These are phyloP conservation scores for Motacilla tschutschensis DNA, from an alignment of 2,113 vertebrate species.

Conservation along the genomic window DNA sequence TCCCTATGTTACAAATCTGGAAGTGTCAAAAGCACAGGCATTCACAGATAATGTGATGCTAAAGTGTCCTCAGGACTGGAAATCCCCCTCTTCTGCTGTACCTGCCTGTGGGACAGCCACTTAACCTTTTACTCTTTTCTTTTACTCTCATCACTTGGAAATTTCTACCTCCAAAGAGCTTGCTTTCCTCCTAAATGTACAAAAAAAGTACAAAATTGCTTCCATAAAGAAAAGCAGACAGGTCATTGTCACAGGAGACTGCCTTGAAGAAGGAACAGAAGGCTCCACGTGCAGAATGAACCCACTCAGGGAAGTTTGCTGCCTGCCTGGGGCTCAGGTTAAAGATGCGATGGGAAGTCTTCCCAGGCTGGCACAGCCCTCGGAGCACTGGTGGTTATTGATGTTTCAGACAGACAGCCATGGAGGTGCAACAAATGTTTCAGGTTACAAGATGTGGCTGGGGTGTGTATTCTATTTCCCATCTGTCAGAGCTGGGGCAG, in stretches of 20 bases:
- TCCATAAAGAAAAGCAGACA: not conserved
- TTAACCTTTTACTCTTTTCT: not conserved
- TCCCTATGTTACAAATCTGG: not conserved
- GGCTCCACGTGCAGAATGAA: not conserved
- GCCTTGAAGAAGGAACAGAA: not conserved
- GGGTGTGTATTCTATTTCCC: too few species aligned
- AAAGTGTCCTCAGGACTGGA: not conserved
- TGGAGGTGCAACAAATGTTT: not conserved
- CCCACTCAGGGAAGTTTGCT: not conserved
- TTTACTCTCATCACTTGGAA: not conserved
- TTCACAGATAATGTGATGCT: not conserved
- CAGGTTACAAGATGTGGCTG: too few species aligned
- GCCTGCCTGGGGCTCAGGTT: not conserved
- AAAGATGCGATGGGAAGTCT: not conserved
- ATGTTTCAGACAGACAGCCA: not conserved
- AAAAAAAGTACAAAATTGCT: not conserved
- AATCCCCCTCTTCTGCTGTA: not conserved
- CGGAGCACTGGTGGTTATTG: rapidly evolving
- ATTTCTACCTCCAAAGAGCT: not conserved
- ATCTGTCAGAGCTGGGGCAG: too few species aligned
- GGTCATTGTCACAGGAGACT: not conserved
- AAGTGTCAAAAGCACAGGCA: not conserved
- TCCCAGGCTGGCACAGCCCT: not conserved
- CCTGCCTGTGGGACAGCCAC: not conserved
- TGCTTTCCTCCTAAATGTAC: not conserved